Conservation (phyloP, 2,888 invertebrate genomes). For the Pachliopta kotzebuea region DNA sequence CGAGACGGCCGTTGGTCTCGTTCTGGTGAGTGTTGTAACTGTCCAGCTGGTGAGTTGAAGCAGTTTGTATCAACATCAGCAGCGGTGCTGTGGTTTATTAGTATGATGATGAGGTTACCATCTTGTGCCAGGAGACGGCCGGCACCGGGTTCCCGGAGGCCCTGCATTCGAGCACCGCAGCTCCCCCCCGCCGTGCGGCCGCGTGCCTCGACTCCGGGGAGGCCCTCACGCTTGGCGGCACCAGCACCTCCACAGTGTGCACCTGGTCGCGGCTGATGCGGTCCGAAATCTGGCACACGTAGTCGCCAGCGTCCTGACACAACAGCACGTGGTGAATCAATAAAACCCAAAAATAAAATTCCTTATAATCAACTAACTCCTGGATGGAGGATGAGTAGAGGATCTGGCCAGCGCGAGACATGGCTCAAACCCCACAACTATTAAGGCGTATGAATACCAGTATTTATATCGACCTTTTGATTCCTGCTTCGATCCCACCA, state of each 20-base stretch:
- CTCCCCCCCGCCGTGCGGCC: constrained; percentile 84
- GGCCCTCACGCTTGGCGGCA: constrained; percentile 85
- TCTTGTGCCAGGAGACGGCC: constrained; percentile 85
- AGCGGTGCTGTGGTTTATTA: too few relatives aligned
- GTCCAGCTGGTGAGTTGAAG: constrained; percentile 23
- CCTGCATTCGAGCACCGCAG: constrained; percentile 85
- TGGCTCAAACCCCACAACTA: too few relatives aligned
- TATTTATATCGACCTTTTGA: too few relatives aligned
- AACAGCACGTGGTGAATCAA: too few relatives aligned
- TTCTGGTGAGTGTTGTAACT: constrained; percentile 49
- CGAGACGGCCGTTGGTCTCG: constrained; percentile 60
- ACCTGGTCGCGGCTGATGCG: constrained; percentile 84
- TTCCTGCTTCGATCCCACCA: too few relatives aligned
- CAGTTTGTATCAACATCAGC: too few relatives aligned
- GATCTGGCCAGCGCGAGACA: too few relatives aligned
- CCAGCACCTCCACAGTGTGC: constrained; percentile 86
- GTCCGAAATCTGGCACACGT: constrained; percentile 87
- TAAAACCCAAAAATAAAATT: too few relatives aligned
- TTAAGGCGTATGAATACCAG: too few relatives aligned
- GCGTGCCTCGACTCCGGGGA: constrained; percentile 83
- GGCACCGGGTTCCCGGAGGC: constrained; percentile 88
- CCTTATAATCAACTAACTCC: too few relatives aligned
- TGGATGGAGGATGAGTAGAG: too few relatives aligned
- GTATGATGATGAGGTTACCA: constrained; percentile 56
- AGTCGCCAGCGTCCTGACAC: constrained; percentile 84